These are phyloP conservation scores for Beris morrisii DNA, from an alignment of 2,888 invertebrate genomes.

Conservation along the genomic window DNA sequence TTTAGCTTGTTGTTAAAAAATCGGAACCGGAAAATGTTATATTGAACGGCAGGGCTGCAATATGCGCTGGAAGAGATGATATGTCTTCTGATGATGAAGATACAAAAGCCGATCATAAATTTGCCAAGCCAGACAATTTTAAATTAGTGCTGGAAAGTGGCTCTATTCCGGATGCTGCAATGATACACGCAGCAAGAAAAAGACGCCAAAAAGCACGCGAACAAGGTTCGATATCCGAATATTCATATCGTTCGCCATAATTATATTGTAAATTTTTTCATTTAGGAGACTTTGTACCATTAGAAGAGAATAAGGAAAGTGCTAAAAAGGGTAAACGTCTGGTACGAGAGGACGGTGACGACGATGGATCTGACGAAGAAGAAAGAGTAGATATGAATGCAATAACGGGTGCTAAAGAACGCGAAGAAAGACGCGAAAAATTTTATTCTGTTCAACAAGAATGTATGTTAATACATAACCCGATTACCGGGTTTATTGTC, in stretches of 20 bases:
- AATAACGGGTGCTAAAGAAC: conserved; percentile 74
- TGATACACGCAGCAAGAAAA: conserved; percentile 97
- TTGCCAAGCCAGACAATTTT: conserved; percentile 70
- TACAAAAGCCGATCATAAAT: conserved; percentile 60
- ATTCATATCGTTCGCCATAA: background rate
- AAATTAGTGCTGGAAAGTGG: conserved; percentile 83
- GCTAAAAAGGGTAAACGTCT: conserved; percentile 63
- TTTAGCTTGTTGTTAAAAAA: conserved; percentile 62
- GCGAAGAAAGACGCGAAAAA: conserved; percentile 75
- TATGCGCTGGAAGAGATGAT: conserved; percentile 75
- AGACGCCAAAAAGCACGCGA: conserved; percentile 91
- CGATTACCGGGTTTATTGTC: conserved; percentile 29
- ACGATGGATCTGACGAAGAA: conserved; percentile 80
- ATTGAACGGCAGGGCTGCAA: conserved; percentile 77
- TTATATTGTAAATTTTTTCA: background rate
- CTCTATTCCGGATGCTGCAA: conserved; percentile 94
- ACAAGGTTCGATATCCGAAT: conserved; percentile 57
- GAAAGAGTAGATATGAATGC: conserved; percentile 86
- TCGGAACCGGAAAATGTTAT: conserved; percentile 65
- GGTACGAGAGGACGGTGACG: conserved; percentile 76
- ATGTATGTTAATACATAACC: conserved; percentile 54
- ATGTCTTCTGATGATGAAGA: conserved; percentile 68
- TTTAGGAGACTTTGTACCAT: conserved; percentile 61
- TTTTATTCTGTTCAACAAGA: conserved; percentile 73
- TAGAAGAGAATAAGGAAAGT: conserved; percentile 57